Evolutionary conservation across 2,888 invertebrate genomes (phyloP).

Genomic region (Athripsodes cinereus): DNA sequence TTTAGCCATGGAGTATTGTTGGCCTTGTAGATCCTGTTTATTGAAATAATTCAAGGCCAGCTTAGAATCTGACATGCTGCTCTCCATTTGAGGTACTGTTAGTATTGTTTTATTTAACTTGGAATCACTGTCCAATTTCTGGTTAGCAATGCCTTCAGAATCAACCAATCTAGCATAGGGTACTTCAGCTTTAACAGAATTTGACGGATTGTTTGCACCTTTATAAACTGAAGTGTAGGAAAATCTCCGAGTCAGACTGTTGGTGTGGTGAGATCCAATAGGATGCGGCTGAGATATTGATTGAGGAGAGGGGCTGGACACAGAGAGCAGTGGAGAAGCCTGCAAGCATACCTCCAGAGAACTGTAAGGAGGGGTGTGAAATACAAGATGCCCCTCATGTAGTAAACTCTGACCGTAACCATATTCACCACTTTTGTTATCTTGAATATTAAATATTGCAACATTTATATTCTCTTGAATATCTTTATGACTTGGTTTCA

Average conservation of each 20-base stretch:
- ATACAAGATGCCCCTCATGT: constrained; percentile 78
- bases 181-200: constrained; percentile 56
- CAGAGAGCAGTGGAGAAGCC: constrained; percentile 49
- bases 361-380: constrained; percentile 86
- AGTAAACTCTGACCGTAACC: constrained; percentile 93
- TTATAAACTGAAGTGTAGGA: constrained; percentile 47
- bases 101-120: constrained; percentile 55
- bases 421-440: constrained; percentile 72
- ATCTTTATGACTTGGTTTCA: constrained; percentile 77
- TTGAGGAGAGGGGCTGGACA: constrained; percentile 43
- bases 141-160: constrained; percentile 46
- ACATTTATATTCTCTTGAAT: constrained; percentile 77
- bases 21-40: constrained; percentile 42
- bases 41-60: constrained; percentile 71
- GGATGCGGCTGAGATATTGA: constrained; percentile 42
- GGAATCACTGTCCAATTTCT: constrained; percentile 67
- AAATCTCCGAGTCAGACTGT: constrained; percentile 45
- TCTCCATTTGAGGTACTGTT: constrained; percentile 61
- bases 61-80: constrained; percentile 81
- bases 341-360: constrained; percentile 69
- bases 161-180: constrained; percentile 78
- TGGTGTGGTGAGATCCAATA: constrained; percentile 24
- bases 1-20: constrained; percentile 29
- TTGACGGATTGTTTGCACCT: constrained; percentile 43
- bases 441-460: constrained; percentile 65